Evolutionary conservation across 1,140 invertebrate species (phyloP).

Genomic region (Ylistrum balloti): DNA sequence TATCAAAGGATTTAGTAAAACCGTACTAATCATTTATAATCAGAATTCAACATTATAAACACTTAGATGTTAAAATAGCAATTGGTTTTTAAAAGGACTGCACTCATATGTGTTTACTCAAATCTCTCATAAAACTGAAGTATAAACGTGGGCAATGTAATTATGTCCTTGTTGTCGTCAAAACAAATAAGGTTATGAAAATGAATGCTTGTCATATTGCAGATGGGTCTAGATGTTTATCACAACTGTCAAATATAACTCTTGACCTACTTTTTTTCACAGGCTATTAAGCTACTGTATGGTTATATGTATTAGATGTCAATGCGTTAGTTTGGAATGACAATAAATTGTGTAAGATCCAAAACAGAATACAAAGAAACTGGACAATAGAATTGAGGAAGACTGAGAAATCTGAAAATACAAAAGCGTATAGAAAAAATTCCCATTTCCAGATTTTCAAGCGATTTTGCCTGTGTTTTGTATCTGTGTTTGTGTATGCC

Average conservation of each 20-base stretch:
- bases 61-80: neutral
- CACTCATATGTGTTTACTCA: neutral
- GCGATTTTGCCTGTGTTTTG: too few relatives aligned
- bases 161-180: neutral
- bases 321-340: too few relatives aligned
- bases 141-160: neutral
- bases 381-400: too few relatives aligned
- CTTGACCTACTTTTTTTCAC: neutral
- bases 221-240: neutral
- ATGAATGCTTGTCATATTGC: neutral
- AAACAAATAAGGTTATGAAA: neutral
- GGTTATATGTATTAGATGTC: too few relatives aligned
- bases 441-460: too few relatives aligned
- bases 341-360: too few relatives aligned
- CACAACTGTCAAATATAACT: neutral
- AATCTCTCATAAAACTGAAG: neutral
- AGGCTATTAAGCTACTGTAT: too few relatives aligned
- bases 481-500: too few relatives aligned
- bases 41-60: neutral
- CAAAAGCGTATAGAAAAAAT: too few relatives aligned
- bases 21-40: neutral
- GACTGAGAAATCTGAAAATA: too few relatives aligned
- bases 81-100: neutral
- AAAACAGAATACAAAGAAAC: too few relatives aligned
- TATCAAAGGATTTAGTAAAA: neutral